phyloP scores from a whole-genome alignment of 2,888 invertebrate genomes.

The Ochropacha duplaris region DNA sequence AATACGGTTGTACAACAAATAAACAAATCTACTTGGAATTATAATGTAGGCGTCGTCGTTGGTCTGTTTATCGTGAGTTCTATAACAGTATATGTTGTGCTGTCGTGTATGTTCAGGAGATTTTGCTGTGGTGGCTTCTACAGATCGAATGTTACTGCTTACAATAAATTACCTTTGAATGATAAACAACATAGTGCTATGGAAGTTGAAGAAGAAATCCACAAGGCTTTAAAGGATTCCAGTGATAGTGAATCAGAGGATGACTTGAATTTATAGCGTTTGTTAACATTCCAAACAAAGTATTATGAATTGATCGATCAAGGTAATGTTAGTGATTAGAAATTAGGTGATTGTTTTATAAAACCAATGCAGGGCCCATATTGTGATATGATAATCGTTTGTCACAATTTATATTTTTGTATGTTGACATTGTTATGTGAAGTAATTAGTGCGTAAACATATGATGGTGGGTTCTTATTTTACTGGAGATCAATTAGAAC shows the following conservation, averaged over 20 bases:
- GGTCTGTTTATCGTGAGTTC: conserved; percentile 55
- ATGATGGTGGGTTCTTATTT: not conserved
- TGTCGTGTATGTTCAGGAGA: conserved; percentile 51
- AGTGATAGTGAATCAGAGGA: conserved; percentile 74
- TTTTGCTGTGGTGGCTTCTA: conserved; percentile 57
- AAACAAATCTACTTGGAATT: conserved; percentile 70
- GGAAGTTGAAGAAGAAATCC: conserved; percentile 72
- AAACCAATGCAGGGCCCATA: conserved; percentile 55
- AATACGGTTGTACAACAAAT: conserved; percentile 68
- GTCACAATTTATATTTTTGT: conserved; percentile 50
- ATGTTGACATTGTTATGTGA: conserved; percentile 7
- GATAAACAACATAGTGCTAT: conserved; percentile 66
- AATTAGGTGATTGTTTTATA: conserved; percentile 17
- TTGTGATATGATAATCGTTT: conserved; percentile 57
- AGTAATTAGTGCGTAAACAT: not conserved
- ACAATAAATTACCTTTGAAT: conserved; percentile 68
- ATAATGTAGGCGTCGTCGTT: conserved; percentile 66
- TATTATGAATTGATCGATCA: conserved; percentile 57
- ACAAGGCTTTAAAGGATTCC: conserved; percentile 64
- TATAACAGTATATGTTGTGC: conserved; percentile 49
- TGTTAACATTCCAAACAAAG: conserved; percentile 48
- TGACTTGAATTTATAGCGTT: conserved; percentile 67
- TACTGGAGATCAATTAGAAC: not conserved
- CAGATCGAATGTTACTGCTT: conserved; percentile 59
- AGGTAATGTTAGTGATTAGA: conserved; percentile 45